Conservation (phyloP, 2,113 vertebrate genomes). For the Dascyllus trimaculatus region DNA sequence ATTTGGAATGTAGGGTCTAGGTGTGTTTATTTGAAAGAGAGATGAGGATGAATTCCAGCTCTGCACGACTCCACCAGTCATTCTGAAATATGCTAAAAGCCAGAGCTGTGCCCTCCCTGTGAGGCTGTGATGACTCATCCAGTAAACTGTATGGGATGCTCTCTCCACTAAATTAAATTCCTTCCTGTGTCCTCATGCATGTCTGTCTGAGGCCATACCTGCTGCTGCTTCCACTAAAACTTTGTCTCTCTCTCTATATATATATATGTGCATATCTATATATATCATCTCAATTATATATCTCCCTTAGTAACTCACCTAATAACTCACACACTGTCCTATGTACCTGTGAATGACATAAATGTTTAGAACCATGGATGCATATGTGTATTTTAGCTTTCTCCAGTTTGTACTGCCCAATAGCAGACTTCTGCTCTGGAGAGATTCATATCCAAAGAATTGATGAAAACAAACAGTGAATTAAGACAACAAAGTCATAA, state of each 20-base stretch:
- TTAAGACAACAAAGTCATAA: too few relatives aligned
- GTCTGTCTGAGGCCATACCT: conserved; percentile 14
- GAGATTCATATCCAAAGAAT: background rate
- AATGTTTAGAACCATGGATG: conserved; percentile 5
- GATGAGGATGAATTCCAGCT: conserved; percentile 16
- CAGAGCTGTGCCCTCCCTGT: conserved; percentile 18
- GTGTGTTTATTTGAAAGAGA: conserved; percentile 31
- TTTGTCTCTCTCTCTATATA: too few relatives aligned
- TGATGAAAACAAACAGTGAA: background rate
- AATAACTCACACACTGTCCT: background rate
- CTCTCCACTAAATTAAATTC: conserved; percentile 43
- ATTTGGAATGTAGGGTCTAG: conserved; percentile 11
- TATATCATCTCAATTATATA: too few relatives aligned
- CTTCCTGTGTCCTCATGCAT: conserved; percentile 17
- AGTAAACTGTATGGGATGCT: conserved; percentile 25
- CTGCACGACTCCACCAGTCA: conserved; percentile 19
- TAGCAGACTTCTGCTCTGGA: too few relatives aligned
- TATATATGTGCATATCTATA: too few relatives aligned
- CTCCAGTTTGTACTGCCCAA: too few relatives aligned
- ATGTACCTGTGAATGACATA: background rate
- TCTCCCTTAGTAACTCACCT: too few relatives aligned
- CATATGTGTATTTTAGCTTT: too few relatives aligned
- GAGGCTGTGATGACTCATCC: conserved; percentile 56
- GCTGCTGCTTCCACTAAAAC: conserved; percentile 2
- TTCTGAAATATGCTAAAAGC: conserved; percentile 28